These are phyloP conservation scores for Rallus limicola DNA, from an alignment of 2,113 vertebrate genomes.

Conservation along the genomic window DNA sequence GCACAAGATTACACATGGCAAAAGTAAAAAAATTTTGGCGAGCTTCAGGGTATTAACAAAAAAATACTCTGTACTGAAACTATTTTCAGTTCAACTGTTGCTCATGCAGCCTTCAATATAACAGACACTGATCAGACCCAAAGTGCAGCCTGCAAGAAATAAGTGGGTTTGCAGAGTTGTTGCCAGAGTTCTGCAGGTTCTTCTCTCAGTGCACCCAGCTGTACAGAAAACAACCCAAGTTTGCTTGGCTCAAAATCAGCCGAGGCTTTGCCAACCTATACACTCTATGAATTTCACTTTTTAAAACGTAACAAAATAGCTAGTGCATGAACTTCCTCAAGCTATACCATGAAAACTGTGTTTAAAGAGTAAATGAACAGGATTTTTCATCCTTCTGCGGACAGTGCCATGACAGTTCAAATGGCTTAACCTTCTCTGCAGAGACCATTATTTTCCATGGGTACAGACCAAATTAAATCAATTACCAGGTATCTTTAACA, in stretches of 20 bases:
- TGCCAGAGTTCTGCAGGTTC: constrained; percentile 23
- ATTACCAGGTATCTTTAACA: background rate
- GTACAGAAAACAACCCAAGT: constrained; percentile 5
- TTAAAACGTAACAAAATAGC: background rate
- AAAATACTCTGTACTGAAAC: background rate
- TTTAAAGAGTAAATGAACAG: background rate
- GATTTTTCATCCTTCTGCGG: background rate
- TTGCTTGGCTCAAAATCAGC: background rate
- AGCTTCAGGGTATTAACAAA: background rate
- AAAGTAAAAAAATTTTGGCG: background rate
- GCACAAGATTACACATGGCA: background rate
- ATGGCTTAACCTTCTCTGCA: background rate
- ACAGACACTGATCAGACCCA: background rate
- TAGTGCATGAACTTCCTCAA: background rate
- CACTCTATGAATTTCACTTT: background rate
- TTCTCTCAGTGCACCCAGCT: background rate
- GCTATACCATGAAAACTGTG: background rate
- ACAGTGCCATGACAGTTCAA: background rate
- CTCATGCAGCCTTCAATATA: background rate
- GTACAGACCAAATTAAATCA: background rate
- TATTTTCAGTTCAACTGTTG: constrained; percentile 1
- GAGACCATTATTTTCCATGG: background rate
- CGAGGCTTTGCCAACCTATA: background rate
- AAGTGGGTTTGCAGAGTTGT: background rate
- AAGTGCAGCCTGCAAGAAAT: background rate